These are phyloP conservation scores for Rotaria sp. DNA, from an alignment of 2,888 invertebrate genomes.

Conservation along the genomic window DNA sequence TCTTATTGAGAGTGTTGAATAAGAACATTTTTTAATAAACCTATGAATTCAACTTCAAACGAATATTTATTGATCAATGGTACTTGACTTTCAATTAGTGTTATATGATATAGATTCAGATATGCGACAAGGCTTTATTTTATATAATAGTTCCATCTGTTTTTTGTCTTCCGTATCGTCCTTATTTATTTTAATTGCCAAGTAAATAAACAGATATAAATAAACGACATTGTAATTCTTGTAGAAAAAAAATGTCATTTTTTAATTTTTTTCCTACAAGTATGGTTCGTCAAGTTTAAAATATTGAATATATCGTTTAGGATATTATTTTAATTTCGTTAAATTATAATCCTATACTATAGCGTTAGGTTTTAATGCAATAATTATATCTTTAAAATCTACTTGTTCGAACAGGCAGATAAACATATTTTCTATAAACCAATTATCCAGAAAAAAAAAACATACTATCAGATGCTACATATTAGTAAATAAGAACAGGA, in stretches of 20 bases:
- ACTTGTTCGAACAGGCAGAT: neutral
- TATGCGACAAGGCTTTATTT: neutral
- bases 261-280: too few relatives aligned
- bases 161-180: neutral
- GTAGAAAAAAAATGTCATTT: neutral
- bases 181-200: neutral
- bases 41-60: neutral
- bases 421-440: too few relatives aligned
- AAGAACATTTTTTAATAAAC: neutral
- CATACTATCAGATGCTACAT: too few relatives aligned
- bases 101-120: constrained; percentile 19
- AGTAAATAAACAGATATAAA: neutral
- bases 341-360: too few relatives aligned
- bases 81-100: neutral
- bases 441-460: too few relatives aligned
- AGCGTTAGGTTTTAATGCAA: too few relatives aligned
- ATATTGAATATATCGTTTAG: too few relatives aligned
- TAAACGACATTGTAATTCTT: neutral
- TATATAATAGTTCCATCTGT: neutral
- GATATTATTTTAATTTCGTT: too few relatives aligned
- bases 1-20: neutral
- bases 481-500: neutral
- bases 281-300: too few relatives aligned
- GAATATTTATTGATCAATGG: neutral
- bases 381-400: neutral